Percentiles rank a stretch among this genome's conserved stretches.
Conservation (phyloP, 53 echinoderm and acorn worm species). For the Crossaster papposus region DNA sequence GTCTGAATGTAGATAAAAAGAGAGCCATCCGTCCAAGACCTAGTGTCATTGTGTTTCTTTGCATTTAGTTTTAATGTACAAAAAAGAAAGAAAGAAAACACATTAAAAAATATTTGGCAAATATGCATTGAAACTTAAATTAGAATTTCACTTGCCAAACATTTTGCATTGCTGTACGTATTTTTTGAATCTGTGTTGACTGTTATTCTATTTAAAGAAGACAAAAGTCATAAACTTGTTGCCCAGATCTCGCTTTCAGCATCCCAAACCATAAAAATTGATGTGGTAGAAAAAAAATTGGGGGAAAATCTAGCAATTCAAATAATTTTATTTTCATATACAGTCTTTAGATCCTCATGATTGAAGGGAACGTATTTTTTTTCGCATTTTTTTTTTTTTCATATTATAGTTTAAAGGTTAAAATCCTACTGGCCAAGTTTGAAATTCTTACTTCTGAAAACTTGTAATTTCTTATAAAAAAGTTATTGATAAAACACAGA, state of each 20-base stretch:
- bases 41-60: conserved; percentile 5
- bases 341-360: no score
- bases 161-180: neutral
- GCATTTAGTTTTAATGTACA: conserved; percentile 12
- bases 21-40: conserved; percentile 48
- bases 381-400: no score
- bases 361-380: no score
- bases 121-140: neutral
- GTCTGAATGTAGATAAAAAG: neutral
- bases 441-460: neutral
- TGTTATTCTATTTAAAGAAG: no score
- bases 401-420: no score
- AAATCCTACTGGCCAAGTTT: no score
- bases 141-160: neutral
- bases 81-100: neutral
- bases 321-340: no score
- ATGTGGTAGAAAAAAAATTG: no score
- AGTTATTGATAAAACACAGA: neutral
- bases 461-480: neutral
- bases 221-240: no score
- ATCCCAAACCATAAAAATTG: no score
- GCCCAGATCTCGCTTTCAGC: no score
- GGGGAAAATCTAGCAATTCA: no score
- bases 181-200: neutral
- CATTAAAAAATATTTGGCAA: neutral